Percentiles rank a stretch among this genome's conserved stretches.
These are phyloP conservation scores for Bombyx huttoni DNA, from an alignment of 2,888 invertebrate genomes.

Conservation along the genomic window DNA sequence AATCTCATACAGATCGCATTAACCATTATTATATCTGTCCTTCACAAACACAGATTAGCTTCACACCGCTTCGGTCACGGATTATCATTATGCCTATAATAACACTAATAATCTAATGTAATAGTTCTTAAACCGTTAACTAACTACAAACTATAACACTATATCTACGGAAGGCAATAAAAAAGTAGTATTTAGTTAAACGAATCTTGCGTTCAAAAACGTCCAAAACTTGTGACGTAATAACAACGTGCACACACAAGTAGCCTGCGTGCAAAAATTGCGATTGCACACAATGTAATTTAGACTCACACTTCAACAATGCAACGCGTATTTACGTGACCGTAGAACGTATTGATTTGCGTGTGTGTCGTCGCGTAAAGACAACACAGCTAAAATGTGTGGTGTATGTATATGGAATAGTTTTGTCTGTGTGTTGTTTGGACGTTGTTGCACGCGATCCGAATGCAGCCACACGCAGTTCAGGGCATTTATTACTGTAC, in stretches of 20 bases:
- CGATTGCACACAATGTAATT: background rate
- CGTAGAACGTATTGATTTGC: constrained; percentile 8
- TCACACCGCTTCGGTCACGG: no score
- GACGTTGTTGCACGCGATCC: constrained; percentile 44
- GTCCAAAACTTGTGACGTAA: constrained; percentile 7
- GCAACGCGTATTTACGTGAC: background rate
- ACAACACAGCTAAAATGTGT: constrained; percentile 10
- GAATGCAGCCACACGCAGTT: constrained; percentile 34
- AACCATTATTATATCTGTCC: no score
- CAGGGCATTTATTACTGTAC: constrained; percentile 41
- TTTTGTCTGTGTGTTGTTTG: constrained; percentile 21
- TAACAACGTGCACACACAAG: constrained; percentile 9
- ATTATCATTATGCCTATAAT: no score
- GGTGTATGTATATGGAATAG: constrained; percentile 11
- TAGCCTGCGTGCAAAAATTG: constrained; percentile 1
- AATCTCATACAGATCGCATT: no score
- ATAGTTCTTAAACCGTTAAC: no score
- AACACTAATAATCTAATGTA: no score
- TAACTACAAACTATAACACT: no score
- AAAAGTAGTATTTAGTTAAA: no score
- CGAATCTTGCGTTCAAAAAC: background rate
- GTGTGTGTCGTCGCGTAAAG: background rate
- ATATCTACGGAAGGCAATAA: no score
- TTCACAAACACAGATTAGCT: no score
- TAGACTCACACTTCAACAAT: background rate